phyloP scores from a whole-genome alignment of 2,797 vertebrate species.

The Chrysocyon brachyurus region DNA sequence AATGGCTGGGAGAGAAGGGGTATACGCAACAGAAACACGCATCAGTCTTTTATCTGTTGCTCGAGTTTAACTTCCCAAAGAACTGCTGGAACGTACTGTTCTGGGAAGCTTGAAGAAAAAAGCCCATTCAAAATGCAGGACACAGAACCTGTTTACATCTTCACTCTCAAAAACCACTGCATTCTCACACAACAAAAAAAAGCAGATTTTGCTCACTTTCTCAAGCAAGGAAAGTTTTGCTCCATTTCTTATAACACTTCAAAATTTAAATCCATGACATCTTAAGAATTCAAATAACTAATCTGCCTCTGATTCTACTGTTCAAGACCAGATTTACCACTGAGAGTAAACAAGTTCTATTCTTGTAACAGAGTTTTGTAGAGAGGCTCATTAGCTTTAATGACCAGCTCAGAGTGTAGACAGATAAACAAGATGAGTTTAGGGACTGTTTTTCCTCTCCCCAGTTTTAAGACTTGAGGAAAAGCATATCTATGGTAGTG shows the following conservation, averaged over 20 bases:
- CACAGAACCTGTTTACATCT: background rate
- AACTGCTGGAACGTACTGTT: background rate
- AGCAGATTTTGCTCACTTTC: background rate
- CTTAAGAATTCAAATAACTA: conserved; percentile 51
- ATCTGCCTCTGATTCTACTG: background rate
- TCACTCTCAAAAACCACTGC: background rate
- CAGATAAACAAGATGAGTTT: background rate
- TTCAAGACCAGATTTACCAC: conserved; percentile 39
- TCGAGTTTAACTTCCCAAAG: background rate
- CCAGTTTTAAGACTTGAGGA: background rate
- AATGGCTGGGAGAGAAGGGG: background rate
- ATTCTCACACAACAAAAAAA: background rate
- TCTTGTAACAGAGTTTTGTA: background rate
- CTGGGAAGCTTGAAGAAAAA: background rate
- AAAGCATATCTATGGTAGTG: background rate
- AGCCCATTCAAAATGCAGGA: background rate
- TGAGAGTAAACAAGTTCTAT: background rate
- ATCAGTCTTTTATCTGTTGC: background rate
- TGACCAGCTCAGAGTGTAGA: background rate
- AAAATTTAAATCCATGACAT: conserved; percentile 44
- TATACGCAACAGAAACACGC: background rate
- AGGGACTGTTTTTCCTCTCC: background rate
- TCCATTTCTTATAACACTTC: background rate
- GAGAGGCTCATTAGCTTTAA: background rate
- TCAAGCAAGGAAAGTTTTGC: background rate